These are phyloP conservation scores for Trichopoda pennipes DNA, from an alignment of 2,888 invertebrate species.

Conservation along the genomic window DNA sequence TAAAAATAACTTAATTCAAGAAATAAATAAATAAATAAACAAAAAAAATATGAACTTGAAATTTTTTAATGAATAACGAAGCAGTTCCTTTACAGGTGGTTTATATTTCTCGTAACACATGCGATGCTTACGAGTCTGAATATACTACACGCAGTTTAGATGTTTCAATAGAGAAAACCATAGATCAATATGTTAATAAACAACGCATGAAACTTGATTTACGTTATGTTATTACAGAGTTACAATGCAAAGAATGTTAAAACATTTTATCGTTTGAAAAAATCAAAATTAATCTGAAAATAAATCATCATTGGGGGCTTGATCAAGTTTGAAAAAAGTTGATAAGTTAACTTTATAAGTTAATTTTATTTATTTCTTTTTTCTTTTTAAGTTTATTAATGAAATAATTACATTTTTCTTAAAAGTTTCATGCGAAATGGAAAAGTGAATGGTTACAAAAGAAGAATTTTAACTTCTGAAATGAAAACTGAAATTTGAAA, in stretches of 20 bases:
- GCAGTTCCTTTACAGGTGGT: constrained; percentile 82
- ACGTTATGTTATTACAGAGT: constrained; percentile 70
- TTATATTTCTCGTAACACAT: constrained; percentile 91
- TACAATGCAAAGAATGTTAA: constrained; percentile 72
- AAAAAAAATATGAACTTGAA: no score
- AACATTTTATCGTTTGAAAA: constrained; percentile 76
- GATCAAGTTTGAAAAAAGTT: constrained; percentile 22
- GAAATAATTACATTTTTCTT: not conserved
- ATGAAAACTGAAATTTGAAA: not conserved
- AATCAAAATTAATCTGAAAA: constrained; percentile 75
- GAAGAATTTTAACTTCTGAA: constrained; percentile 62
- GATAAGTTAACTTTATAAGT: constrained; percentile 51
- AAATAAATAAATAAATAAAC: no score
- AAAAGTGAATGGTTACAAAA: constrained; percentile 64
- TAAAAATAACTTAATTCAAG: no score
- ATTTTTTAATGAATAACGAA: not conserved
- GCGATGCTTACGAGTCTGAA: constrained; percentile 90
- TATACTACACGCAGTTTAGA: constrained; percentile 81
- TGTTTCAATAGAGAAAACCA: constrained; percentile 52
- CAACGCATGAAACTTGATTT: constrained; percentile 74
- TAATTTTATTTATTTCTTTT: not conserved
- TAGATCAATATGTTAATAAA: constrained; percentile 69
- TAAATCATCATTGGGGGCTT: constrained; percentile 73
- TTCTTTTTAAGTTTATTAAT: not conserved
- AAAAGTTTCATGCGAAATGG: constrained; percentile 69